phyloP scores from a whole-genome alignment of 2,888 invertebrate genomes.

The Cephus runcator region DNA sequence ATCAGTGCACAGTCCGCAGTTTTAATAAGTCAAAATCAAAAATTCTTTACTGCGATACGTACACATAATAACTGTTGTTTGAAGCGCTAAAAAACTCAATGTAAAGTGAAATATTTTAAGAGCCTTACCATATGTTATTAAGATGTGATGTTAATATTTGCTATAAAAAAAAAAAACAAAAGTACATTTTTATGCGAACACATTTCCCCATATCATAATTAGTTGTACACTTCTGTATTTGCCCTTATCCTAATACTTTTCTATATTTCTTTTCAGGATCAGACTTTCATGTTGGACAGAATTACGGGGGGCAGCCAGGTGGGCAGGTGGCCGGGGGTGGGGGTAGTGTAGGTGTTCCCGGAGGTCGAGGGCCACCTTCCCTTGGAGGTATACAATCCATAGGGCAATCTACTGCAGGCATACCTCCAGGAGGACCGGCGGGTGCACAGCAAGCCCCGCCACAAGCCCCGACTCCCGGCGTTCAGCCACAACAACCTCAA shows the following conservation, averaged over 20 bases:
- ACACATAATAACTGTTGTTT: no score
- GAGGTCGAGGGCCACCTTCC: conserved; percentile 57
- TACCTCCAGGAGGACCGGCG: conserved; percentile 54
- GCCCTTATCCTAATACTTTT: background rate
- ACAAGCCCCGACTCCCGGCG: conserved; percentile 51
- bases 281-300: conserved; percentile 63
- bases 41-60: no score
- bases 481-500: conserved; percentile 54
- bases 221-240: background rate
- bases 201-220: background rate
- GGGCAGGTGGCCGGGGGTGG: conserved; percentile 62
- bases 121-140: background rate
- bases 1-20: no score
- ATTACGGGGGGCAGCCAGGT: conserved; percentile 61
- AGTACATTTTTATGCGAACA: background rate
- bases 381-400: conserved; percentile 55
- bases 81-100: background rate
- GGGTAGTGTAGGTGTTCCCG: conserved; percentile 57
- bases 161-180: background rate
- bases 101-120: background rate
- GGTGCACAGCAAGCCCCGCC: conserved; percentile 43
- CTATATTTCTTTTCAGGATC: conserved; percentile 43
- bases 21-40: no score
- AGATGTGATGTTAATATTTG: background rate
- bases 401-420: conserved; percentile 54